Evolutionary conservation across 2,113 vertebrate genomes (phyloP), one percentile per base, ranked within the genome.

Genomic region (Thalassoma bifasciatum): DNA sequence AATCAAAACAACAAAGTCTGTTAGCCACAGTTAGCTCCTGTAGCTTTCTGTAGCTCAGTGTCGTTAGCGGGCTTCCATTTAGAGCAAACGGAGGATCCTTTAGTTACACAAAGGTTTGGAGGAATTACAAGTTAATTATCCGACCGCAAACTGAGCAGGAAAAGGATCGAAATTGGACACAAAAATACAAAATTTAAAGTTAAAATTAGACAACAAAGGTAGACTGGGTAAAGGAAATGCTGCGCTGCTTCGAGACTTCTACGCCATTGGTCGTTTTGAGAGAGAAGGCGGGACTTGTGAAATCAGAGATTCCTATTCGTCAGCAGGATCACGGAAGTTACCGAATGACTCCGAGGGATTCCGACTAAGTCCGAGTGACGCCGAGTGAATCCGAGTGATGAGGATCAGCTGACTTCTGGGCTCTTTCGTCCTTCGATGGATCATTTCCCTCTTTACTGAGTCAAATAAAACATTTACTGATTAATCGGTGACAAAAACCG

Each of bases 371-470:
- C 2, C 75, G 83, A 71, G 3, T 4, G 9, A 1, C 0, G 0
- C 60, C 88, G 89, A 82, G 74, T 63, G 5, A 21, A 67, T 0
- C 69, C 85, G 88, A 89, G n/a, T 8, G 23, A 23, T 1, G 44
- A 3, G 24, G 83, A 81, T 88, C 86, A 91, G 90, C 88, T 91
- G 90, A 83, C 74, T 1, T 49, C 1, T 54, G 34, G 8, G 24
- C 26, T 56, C 26, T 0, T n/a, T 53, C 12, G 73, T 57, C 36
- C 57, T 62, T 75, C 59, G 37, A 72, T 50, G 56, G 50, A 46
- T 11, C n/a, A 10, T 5, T 57, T 50, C 23, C 84, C 4, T 1
- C 6, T 40, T 76, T 22, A 50, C 14, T 37, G 24, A 50, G 17
- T 47, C 14, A 38, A 1, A 69, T 10, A 2, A 7, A 14, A 8